phyloP scores from a whole-genome alignment of 2,113 vertebrate species.

The Chaetodon trifascialis region DNA sequence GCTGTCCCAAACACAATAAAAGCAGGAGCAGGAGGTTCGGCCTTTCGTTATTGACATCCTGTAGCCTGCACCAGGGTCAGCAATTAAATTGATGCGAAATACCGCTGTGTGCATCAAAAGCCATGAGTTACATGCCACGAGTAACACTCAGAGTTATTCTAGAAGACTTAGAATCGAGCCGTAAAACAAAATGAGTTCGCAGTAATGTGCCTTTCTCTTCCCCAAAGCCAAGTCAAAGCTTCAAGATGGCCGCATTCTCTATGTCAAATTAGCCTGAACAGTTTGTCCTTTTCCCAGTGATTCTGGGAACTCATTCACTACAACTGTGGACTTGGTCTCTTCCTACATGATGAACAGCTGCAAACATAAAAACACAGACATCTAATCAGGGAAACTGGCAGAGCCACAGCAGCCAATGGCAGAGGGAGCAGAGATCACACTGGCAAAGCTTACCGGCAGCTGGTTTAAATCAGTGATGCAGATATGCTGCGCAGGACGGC shows the following conservation, averaged over 20 bases:
- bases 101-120: not conserved
- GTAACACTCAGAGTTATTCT: not conserved
- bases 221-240: not conserved
- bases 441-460: conserved; percentile 67
- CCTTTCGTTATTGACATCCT: conserved; percentile 11
- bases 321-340: conserved; percentile 13
- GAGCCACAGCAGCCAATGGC: conserved; percentile 48
- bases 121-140: not conserved
- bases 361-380: conserved; percentile 56
- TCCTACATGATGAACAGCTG: conserved; percentile 59
- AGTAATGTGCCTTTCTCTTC: not conserved
- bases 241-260: not conserved
- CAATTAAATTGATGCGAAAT: not conserved
- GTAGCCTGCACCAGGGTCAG: not conserved
- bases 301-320: conserved; percentile 10
- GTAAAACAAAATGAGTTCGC: conserved; percentile 7
- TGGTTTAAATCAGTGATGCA: conserved; percentile 75
- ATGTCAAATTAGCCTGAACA: conserved; percentile 31
- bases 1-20: not conserved
- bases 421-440: conserved; percentile 50
- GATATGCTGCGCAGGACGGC: conserved; percentile 45
- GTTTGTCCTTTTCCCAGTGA: conserved; percentile 41
- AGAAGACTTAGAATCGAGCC: not conserved
- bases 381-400: conserved; percentile 63
- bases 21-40: conserved; percentile 8